phyloP scores from a whole-genome alignment of 2,888 invertebrate species.

The Agapetus fuscipes region DNA sequence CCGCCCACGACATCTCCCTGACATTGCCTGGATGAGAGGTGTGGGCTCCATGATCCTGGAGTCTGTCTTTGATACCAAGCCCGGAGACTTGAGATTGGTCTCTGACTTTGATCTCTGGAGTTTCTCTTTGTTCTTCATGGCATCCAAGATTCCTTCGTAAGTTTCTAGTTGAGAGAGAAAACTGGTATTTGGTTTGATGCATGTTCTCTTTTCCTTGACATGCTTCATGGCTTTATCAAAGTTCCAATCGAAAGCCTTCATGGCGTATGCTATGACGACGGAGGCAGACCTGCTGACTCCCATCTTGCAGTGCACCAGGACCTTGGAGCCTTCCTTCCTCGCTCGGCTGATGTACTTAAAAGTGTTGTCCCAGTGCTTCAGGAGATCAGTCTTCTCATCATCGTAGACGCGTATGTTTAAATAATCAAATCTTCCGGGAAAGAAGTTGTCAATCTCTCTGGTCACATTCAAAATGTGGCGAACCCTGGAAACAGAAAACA shows the following conservation, averaged over 20 bases:
- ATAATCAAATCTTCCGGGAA: conserved; percentile 94
- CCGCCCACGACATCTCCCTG: conserved; percentile 36
- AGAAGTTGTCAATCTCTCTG: conserved; percentile 98
- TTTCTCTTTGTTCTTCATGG: conserved; percentile 92
- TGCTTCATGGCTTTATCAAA: conserved; percentile 80
- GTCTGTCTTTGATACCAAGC: conserved; percentile 44
- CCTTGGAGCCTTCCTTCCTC: conserved; percentile 81
- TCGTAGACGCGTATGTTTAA: conserved; percentile 95
- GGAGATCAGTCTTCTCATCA: conserved; percentile 90
- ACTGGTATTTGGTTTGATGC: conserved; percentile 93
- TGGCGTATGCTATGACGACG: conserved; percentile 95
- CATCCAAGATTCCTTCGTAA: conserved; percentile 92
- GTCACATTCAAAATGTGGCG: conserved; percentile 96
- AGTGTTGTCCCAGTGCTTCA: conserved; percentile 97
- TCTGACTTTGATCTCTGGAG: conserved; percentile 89
- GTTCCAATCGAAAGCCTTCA: conserved; percentile 96
- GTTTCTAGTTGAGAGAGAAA: conserved; percentile 92
- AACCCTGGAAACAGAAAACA: conserved; percentile 55
- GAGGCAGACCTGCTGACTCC: conserved; percentile 97
- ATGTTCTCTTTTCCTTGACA: conserved; percentile 83
- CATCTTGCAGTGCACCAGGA: conserved; percentile 98
- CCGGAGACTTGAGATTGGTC: conserved; percentile 73
- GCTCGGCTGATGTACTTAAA: conserved; percentile 94
- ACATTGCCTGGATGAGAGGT: conserved; percentile 49
- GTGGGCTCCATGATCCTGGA: conserved; percentile 51